Conservation (phyloP, 2,888 invertebrate species). For the Rhingia campestris region DNA sequence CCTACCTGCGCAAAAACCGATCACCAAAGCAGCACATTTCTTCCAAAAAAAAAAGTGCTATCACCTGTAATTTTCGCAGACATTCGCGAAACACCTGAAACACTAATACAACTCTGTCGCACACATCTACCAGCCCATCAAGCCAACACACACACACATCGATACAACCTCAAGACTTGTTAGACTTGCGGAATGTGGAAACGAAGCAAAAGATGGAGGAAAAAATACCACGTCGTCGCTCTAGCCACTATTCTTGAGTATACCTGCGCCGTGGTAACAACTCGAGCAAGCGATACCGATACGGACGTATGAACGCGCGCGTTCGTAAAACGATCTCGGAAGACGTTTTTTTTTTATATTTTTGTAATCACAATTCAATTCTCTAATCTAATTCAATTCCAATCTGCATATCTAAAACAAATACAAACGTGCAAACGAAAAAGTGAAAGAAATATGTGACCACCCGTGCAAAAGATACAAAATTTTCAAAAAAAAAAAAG, state of each 20-base stretch:
- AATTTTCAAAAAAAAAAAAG: slow-evolving; percentile 29
- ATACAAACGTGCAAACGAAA: not conserved
- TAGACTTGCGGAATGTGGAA: slow-evolving; percentile 73
- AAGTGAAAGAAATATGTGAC: slow-evolving; percentile 38
- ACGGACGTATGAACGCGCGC: slow-evolving; percentile 60
- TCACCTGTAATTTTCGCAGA: slow-evolving; percentile 65
- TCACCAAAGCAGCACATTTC: slow-evolving; percentile 39
- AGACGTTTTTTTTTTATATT: slow-evolving; percentile 26
- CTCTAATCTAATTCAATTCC: not conserved
- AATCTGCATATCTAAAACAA: not conserved
- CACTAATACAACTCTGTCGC: not conserved
- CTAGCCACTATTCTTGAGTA: slow-evolving; percentile 72
- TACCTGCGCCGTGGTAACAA: slow-evolving; percentile 74
- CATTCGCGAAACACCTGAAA: slow-evolving; percentile 67
- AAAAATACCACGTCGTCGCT: slow-evolving; percentile 74
- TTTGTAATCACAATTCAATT: not conserved
- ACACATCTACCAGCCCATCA: slow-evolving; percentile 23
- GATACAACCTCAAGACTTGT: slow-evolving; percentile 58
- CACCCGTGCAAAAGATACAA: slow-evolving; percentile 3
- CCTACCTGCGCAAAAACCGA: not conserved
- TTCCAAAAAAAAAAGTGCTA: slow-evolving; percentile 45
- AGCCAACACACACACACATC: slow-evolving; percentile 34
- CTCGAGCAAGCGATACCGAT: slow-evolving; percentile 60
- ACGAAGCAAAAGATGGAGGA: slow-evolving; percentile 64
- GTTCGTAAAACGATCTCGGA: slow-evolving; percentile 48